phyloP scores from a whole-genome alignment of 2,797 vertebrate species.

The Pyrocephalus nanus region DNA sequence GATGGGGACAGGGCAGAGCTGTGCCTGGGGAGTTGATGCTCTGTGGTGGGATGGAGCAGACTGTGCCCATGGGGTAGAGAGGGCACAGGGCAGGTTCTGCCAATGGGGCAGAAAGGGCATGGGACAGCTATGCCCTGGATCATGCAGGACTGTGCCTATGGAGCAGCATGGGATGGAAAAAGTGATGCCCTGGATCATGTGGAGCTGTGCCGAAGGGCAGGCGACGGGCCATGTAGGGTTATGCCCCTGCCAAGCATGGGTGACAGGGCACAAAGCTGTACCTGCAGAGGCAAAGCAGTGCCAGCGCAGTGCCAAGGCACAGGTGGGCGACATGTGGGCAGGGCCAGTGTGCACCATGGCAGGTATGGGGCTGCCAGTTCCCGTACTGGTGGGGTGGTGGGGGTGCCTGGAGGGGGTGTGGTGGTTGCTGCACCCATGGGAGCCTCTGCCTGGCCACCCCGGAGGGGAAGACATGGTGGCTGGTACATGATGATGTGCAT shows the following conservation, averaged over 20 bases:
- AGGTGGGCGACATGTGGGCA: fast-evolving
- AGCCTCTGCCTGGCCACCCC: neutral
- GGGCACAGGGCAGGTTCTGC: neutral
- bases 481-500: fast-evolving
- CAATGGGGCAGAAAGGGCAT: fast-evolving
- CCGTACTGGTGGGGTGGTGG: fast-evolving
- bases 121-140: neutral
- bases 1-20: neutral
- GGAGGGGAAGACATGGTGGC: fast-evolving
- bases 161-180: neutral
- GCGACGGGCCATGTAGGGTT: neutral
- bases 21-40: neutral
- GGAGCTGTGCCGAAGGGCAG: neutral
- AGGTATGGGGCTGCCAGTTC: neutral
- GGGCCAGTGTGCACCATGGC: fast-evolving
- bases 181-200: neutral
- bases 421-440: neutral
- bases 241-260: neutral
- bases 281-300: neutral
- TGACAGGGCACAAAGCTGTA: neutral
- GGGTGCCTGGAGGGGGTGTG: fast-evolving
- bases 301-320: neutral
- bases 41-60: neutral
- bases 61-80: neutral
- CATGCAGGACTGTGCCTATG: neutral